A percentile compares a stretch with the other conserved stretches of the same genome.
phyloP scores from a whole-genome alignment of 92 coral and sea anemone species.

The Muricea muricata region DNA sequence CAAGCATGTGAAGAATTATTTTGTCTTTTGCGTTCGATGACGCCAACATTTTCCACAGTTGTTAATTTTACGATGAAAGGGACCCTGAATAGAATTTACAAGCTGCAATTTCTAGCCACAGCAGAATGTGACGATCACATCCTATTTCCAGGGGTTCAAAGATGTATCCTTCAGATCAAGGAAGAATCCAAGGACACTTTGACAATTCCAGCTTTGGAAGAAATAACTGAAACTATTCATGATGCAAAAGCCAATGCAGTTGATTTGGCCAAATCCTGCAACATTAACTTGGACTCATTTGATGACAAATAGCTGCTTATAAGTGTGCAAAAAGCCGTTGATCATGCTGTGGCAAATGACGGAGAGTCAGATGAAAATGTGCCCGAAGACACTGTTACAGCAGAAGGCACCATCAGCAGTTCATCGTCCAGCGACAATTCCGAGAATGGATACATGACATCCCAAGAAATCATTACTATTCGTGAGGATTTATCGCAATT shows the following conservation, averaged over 20 bases:
- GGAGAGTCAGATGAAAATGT: not conserved
- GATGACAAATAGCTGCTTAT: not conserved
- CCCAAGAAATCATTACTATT: not conserved
- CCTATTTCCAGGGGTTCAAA: conserved; percentile 7
- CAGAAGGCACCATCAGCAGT: not conserved
- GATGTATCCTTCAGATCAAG: conserved; percentile 13
- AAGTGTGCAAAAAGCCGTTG: not conserved
- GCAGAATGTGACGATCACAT: conserved; percentile 29
- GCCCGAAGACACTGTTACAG: not conserved
- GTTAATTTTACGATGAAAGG: conserved; percentile 21
- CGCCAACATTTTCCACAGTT: conserved; percentile 11
- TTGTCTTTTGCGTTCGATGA: conserved; percentile 12
- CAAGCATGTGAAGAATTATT: conserved; percentile 29
- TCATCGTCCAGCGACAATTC: not conserved
- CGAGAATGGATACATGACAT: not conserved
- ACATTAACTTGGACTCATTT: not conserved
- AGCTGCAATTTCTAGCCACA: conserved; percentile 16
- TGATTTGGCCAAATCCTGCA: not conserved
- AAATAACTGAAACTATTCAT: not conserved
- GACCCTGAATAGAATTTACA: conserved; percentile 4
- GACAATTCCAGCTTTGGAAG: not conserved
- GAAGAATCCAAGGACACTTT: not conserved
- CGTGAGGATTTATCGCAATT: conserved; percentile 1
- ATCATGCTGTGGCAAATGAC: too few species aligned
- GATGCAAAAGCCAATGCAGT: not conserved